Conservation (phyloP, 2,888 invertebrate species). For the Calliopum simillimum region DNA sequence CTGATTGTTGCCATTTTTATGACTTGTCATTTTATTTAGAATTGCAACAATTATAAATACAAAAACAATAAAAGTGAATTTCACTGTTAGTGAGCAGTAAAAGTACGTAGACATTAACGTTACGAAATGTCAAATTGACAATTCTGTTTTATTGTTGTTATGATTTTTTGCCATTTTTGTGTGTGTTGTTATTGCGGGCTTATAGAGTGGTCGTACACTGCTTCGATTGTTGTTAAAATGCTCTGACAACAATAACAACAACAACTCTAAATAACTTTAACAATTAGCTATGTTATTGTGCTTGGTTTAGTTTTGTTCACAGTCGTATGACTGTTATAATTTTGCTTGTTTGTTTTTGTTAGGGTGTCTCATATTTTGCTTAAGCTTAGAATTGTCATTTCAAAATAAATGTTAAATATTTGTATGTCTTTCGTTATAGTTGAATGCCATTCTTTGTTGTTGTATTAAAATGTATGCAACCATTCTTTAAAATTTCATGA, state of each 20-base stretch:
- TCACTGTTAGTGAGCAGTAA: too few relatives aligned
- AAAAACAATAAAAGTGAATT: slow-evolving; percentile 16
- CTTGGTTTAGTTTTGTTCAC: slow-evolving; percentile 6
- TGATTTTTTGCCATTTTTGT: slow-evolving; percentile 31
- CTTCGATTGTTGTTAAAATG: slow-evolving; percentile 9
- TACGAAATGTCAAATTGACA: slow-evolving; percentile 1
- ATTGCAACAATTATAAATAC: slow-evolving; percentile 1
- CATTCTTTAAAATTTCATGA: too few relatives aligned
- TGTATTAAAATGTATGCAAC: too few relatives aligned
- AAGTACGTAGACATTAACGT: not conserved
- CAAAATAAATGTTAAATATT: too few relatives aligned
- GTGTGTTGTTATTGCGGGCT: not conserved
- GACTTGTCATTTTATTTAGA: slow-evolving; percentile 25
- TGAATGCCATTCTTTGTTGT: too few relatives aligned
- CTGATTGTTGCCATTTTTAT: slow-evolving; percentile 10
- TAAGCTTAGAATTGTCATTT: too few relatives aligned
- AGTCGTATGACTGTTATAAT: not conserved
- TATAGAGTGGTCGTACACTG: not conserved
- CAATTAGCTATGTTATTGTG: slow-evolving; percentile 18
- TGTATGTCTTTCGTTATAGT: too few relatives aligned
- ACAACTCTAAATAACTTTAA: slow-evolving; percentile 11
- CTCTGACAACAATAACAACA: slow-evolving; percentile 13
- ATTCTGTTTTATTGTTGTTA: slow-evolving; percentile 22
- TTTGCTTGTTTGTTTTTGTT: too few relatives aligned
- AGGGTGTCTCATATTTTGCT: too few relatives aligned